phyloP scores from a whole-genome alignment of 2,113 vertebrate species.

The Neogale vison region DNA sequence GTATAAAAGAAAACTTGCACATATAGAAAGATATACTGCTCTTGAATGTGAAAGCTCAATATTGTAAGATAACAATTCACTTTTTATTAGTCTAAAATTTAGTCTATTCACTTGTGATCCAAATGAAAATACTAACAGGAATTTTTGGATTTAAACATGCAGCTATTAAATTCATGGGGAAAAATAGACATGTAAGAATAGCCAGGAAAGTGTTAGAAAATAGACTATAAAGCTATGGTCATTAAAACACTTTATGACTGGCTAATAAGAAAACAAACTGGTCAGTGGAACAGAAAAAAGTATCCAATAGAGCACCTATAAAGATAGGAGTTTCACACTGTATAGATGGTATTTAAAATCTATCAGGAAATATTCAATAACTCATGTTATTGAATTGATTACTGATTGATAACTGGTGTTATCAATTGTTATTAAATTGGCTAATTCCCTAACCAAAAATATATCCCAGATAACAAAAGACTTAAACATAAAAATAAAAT shows the following conservation, averaged over 20 bases:
- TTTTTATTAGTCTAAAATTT: background rate
- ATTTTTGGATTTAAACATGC: background rate
- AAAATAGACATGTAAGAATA: slow-evolving; percentile 8
- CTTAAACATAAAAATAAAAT: slow-evolving; percentile 14
- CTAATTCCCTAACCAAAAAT: background rate
- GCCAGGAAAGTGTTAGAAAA: background rate
- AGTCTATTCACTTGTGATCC: background rate
- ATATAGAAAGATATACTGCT: background rate
- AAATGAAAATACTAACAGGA: background rate
- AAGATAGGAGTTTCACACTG: background rate
- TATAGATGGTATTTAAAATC: background rate
- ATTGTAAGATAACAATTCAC: background rate
- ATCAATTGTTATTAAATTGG: background rate
- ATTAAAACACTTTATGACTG: background rate
- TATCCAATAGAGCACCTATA: background rate
- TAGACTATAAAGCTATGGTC: background rate
- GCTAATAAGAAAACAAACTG: background rate
- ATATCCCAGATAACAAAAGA: background rate
- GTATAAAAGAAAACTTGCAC: slow-evolving; percentile 27
- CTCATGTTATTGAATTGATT: background rate
- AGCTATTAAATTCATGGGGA: background rate
- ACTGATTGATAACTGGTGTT: background rate
- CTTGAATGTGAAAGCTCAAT: background rate
- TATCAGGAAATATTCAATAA: background rate
- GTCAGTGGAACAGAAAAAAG: background rate